Percentiles rank a stretch among this genome's conserved stretches.
Evolutionary conservation across 2,888 invertebrate species (phyloP).

Genomic region (Drosophila mercatorum): DNA sequence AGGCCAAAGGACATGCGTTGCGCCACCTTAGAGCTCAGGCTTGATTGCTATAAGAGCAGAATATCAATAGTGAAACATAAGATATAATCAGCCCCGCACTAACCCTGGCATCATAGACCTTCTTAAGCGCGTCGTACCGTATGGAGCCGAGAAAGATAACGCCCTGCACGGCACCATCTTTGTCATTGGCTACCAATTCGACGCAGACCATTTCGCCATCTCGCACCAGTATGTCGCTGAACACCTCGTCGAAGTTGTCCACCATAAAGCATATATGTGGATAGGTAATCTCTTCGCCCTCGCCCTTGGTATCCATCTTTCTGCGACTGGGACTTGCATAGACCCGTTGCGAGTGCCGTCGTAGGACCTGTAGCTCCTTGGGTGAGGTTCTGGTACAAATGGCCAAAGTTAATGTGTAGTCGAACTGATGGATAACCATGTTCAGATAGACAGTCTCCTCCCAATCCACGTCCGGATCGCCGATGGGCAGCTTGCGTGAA

Average conservation of each 20-base stretch:
- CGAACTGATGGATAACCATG: constrained; percentile 98
- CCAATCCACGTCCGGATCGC: constrained; percentile 98
- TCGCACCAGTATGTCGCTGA: constrained; percentile 97
- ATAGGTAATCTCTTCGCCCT: constrained; percentile 99
- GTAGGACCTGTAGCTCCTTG: constrained; percentile 97
- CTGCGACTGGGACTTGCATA: constrained; percentile 98
- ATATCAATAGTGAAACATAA: constrained; percentile 53
- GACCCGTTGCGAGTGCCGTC: constrained; percentile 96
- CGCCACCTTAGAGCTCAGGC: constrained; percentile 96
- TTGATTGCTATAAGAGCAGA: constrained; percentile 89
- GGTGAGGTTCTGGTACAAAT: constrained; percentile 99
- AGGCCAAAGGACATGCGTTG: constrained; percentile 97
- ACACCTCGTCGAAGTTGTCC: constrained; percentile 99
- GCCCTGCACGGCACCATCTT: constrained; percentile 93
- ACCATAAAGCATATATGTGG: constrained; percentile 99
- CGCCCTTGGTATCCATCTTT: constrained; percentile 99
- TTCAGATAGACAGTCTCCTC: constrained; percentile 99
- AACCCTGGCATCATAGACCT: constrained; percentile 98
- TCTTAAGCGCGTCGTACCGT: constrained; percentile 97
- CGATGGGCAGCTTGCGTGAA: constrained; percentile 97
- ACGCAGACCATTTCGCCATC: constrained; percentile 99
- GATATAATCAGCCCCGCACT: constrained; percentile 78
- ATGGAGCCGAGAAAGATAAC: constrained; percentile 99
- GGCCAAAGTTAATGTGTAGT: constrained; percentile 98
- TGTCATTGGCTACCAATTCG: constrained; percentile 96